Conservation (phyloP, 1,140 invertebrate genomes). For the Zophobas morio region DNA sequence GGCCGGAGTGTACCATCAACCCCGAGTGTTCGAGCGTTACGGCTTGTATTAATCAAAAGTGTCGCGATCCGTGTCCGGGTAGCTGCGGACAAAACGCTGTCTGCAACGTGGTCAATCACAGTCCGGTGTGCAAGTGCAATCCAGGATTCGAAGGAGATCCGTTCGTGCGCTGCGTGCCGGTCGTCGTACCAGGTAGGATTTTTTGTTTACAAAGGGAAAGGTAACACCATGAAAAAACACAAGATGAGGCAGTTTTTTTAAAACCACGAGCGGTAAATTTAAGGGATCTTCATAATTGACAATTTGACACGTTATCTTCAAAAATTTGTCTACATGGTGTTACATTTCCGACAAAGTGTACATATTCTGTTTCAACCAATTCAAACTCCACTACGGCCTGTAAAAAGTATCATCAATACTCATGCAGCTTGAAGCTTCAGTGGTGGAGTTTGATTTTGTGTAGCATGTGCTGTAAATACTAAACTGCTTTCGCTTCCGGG, state of each 20-base stretch:
- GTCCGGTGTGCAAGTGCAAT: conserved; percentile 85
- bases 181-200: conserved; percentile 72
- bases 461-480: conserved; percentile 71
- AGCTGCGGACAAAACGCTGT: conserved; percentile 88
- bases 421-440: neutral
- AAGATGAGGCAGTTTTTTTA: conserved; percentile 6
- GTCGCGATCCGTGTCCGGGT: conserved; percentile 87
- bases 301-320: no score
- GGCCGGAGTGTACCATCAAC: conserved; percentile 87
- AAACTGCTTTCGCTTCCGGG: conserved; percentile 74
- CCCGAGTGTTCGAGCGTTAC: conserved; percentile 84
- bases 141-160: conserved; percentile 87
- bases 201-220: conserved; percentile 49
- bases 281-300: no score
- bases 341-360: no score
- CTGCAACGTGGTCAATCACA: conserved; percentile 86
- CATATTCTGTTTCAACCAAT: conserved; percentile 10
- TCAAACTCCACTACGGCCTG: conserved; percentile 6
- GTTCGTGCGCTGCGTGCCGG: conserved; percentile 79
- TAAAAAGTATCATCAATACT: neutral
- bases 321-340: no score
- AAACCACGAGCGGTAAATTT: no score
- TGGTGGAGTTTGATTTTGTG: conserved; percentile 14
- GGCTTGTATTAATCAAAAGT: conserved; percentile 86
- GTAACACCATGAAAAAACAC: conserved; percentile 31